Conservation (phyloP, 2,888 invertebrate species). For the Laspeyria flexula region DNA sequence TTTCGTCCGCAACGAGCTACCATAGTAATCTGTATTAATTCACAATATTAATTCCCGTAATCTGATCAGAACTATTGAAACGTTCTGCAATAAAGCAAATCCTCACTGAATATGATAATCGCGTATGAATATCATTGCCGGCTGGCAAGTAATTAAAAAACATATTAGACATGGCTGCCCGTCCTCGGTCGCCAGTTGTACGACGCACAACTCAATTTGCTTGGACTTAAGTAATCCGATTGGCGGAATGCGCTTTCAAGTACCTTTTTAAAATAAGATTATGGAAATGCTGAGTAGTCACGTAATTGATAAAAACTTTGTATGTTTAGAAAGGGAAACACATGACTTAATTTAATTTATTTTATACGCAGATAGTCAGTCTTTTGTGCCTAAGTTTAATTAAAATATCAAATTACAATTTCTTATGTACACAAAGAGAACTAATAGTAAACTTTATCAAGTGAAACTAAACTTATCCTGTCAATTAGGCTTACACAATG, state of each 20-base stretch:
- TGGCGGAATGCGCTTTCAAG: constrained; percentile 53
- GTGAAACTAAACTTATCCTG: neutral
- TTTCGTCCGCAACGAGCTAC: constrained; percentile 42
- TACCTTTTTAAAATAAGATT: constrained; percentile 65
- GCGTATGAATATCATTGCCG: constrained; percentile 49
- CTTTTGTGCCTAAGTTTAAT: neutral
- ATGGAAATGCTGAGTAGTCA: constrained; percentile 53
- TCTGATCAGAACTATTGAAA: constrained; percentile 57
- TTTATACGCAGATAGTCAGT: neutral
- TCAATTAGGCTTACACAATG: constrained; percentile 6
- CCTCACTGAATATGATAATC: constrained; percentile 63
- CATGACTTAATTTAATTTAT: constrained; percentile 4
- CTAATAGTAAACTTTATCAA: neutral
- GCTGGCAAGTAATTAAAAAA: constrained; percentile 72
- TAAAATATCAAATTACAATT: neutral
- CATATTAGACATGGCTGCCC: constrained; percentile 60
- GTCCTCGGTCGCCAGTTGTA: constrained; percentile 25
- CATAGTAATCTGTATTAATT: constrained; percentile 63
- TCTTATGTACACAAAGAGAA: too few species aligned
- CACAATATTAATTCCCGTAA: constrained; percentile 54
- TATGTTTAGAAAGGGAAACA: constrained; percentile 9
- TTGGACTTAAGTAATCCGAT: constrained; percentile 63
- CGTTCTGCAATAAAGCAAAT: constrained; percentile 61
- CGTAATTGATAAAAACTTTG: constrained; percentile 35
- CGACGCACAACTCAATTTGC: constrained; percentile 40